phyloP scores from a whole-genome alignment of 2,888 invertebrate species.

The Candidula unifasciata region DNA sequence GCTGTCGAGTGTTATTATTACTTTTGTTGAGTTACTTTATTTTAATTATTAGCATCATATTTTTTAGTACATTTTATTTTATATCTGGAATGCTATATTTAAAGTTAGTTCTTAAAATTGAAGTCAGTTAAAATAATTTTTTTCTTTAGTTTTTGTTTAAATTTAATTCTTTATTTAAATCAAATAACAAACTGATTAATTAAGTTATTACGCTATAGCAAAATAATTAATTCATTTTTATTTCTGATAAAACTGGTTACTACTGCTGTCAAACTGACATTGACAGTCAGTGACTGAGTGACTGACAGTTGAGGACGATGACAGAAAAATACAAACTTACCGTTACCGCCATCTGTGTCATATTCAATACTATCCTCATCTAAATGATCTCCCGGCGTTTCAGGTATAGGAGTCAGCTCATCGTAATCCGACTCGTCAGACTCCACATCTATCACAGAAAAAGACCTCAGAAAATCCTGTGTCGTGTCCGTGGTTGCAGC shows the following conservation, averaged over 20 bases:
- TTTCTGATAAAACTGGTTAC: neutral
- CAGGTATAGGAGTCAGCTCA: slow-evolving; percentile 49
- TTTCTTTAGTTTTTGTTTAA: too few species aligned
- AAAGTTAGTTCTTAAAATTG: too few species aligned
- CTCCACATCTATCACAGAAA: slow-evolving; percentile 49
- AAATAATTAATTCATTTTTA: neutral
- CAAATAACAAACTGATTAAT: too few species aligned
- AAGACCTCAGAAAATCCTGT: slow-evolving; percentile 44
- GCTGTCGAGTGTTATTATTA: too few species aligned
- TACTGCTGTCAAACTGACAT: too few species aligned
- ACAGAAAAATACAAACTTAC: slow-evolving; percentile 12
- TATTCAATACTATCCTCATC: slow-evolving; percentile 9
- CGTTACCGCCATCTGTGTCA: neutral
- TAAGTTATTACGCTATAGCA: too few species aligned
- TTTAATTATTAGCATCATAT: too few species aligned
- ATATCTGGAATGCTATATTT: too few species aligned
- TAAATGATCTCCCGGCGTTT: slow-evolving; percentile 35
- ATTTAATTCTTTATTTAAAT: too few species aligned
- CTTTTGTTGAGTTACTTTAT: too few species aligned
- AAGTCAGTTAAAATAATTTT: too few species aligned
- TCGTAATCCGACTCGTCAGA: slow-evolving; percentile 51
- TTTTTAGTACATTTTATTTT: too few species aligned
- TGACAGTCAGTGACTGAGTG: neutral
- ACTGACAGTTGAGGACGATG: neutral
- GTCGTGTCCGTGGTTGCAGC: slow-evolving; percentile 44